phyloP scores from a whole-genome alignment of 2,113 vertebrate species.

The Rhinolophus sinicus region DNA sequence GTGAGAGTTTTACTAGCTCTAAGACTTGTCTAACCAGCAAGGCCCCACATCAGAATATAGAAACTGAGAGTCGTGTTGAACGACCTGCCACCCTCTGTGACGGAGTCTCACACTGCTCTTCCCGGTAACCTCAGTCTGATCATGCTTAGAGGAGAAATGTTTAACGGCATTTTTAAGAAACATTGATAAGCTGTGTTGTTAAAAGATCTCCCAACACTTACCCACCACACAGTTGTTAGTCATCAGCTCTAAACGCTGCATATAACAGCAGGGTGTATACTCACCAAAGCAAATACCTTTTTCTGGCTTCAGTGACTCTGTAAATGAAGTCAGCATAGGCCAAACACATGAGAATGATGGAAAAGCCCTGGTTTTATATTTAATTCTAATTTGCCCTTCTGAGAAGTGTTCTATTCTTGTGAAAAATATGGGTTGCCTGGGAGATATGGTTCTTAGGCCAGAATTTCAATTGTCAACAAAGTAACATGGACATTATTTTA shows the following conservation, averaged over 20 bases:
- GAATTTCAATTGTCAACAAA: conserved; percentile 28
- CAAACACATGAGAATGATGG: not conserved
- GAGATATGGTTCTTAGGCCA: conserved; percentile 17
- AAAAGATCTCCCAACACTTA: not conserved
- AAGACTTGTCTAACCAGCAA: not conserved
- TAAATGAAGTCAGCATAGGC: not conserved
- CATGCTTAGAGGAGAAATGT: not conserved
- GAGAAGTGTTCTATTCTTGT: not conserved
- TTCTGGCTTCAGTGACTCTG: not conserved
- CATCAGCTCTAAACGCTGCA: not conserved
- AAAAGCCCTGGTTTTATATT: conserved; percentile 13
- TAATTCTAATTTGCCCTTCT: conserved; percentile 40
- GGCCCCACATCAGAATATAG: not conserved
- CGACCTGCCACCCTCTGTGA: not conserved
- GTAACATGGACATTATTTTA: not conserved
- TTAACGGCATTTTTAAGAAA: not conserved
- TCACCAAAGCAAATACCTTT: not conserved
- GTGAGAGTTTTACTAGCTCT: not conserved
- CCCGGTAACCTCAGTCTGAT: not conserved
- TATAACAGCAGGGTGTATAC: rapidly evolving
- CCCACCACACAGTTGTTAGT: not conserved
- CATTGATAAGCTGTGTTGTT: not conserved
- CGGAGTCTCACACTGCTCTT: not conserved
- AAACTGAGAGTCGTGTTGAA: not conserved
- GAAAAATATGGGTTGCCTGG: conserved; percentile 62